Evolutionary conservation across 2,797 vertebrate species (phyloP), one percentile per base, ranked within the genome.

Genomic region (Typhlichthys eigenmanni): DNA sequence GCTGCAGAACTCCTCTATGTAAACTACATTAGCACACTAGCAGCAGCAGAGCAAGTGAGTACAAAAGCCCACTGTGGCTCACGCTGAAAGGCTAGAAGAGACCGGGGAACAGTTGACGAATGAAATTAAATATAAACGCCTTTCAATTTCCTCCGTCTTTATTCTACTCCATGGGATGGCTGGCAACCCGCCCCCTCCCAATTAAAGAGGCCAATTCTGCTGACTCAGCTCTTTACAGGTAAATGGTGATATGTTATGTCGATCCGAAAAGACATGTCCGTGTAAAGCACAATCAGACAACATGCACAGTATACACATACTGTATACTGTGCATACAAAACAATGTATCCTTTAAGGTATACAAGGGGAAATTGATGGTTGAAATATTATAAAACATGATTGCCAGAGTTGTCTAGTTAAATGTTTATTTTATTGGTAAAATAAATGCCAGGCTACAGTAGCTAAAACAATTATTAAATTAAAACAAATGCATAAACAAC

Each of bases 171-270:
- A 29, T 29, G 24, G 24, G 24, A 29, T 29, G 24, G 24, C 24
- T 29, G 24, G 24, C 4, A 29, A 29, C 24, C 24, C 24, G 24
- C 24, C 24, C 24, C 24, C 24, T 6, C 24, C 47, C 47, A 85
- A 84, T 74, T 72, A 63, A 78, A 87, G 88, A 72, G 57, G 68
- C 59, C 47, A 17, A 75, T 74, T 66, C 68, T 78, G 85, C 86
- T 82, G 86, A 89, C 56, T 59, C 62, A 69, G 82, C 81, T 69
- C 76, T 75, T 71, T 75, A 76, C 54, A 76, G 76, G 78, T 87
- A 85, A 87, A 72, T 29, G 24, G 24, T 4, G 24, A 29, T 87
- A 81, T 79, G 78, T 80, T 78, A 79, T 66, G 72, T 78, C 70
- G 55, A 29, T 4, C 4, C 24, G 24, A 29, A 29, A 29, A 29